Conservation (phyloP, 2,888 invertebrate genomes). For the Leucania comma region DNA sequence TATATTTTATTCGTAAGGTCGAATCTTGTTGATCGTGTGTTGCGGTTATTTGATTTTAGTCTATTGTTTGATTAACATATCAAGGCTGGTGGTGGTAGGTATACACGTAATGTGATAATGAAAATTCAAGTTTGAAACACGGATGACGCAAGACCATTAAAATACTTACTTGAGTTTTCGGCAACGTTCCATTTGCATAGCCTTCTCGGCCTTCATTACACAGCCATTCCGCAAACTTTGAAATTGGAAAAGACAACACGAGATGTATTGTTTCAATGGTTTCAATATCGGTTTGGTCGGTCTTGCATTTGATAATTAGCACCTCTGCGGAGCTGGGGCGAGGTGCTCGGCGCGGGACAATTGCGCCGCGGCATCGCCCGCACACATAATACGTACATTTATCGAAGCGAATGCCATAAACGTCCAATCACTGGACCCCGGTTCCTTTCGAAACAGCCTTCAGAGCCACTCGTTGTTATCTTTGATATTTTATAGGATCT, state of each 20-base stretch:
- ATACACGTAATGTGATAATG: constrained; percentile 90
- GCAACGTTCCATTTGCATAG: constrained; percentile 89
- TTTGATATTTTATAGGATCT: constrained; percentile 90
- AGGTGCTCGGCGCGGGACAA: constrained; percentile 72
- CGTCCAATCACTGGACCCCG: constrained; percentile 84
- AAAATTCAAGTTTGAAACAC: constrained; percentile 90
- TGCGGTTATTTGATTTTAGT: constrained; percentile 87
- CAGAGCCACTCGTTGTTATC: constrained; percentile 88
- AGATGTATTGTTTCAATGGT: constrained; percentile 89
- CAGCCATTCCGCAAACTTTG: constrained; percentile 89
- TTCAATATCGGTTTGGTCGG: constrained; percentile 88
- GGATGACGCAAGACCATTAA: constrained; percentile 91
- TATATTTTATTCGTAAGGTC: constrained; percentile 82
- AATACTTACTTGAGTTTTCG: constrained; percentile 88
- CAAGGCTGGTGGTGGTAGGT: constrained; percentile 87
- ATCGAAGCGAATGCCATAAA: constrained; percentile 87
- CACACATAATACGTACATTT: constrained; percentile 83
- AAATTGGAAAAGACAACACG: constrained; percentile 89
- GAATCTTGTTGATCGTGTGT: constrained; percentile 86
- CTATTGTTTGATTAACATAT: constrained; percentile 90
- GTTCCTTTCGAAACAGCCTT: constrained; percentile 81
- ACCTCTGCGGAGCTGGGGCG: constrained; percentile 81
- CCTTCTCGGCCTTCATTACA: constrained; percentile 89
- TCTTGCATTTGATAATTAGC: constrained; percentile 90
- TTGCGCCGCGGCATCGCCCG: constrained; percentile 74